These are phyloP conservation scores for Poeciliopsis retropinna DNA, from an alignment of 2,113 vertebrate genomes.

Conservation along the genomic window DNA sequence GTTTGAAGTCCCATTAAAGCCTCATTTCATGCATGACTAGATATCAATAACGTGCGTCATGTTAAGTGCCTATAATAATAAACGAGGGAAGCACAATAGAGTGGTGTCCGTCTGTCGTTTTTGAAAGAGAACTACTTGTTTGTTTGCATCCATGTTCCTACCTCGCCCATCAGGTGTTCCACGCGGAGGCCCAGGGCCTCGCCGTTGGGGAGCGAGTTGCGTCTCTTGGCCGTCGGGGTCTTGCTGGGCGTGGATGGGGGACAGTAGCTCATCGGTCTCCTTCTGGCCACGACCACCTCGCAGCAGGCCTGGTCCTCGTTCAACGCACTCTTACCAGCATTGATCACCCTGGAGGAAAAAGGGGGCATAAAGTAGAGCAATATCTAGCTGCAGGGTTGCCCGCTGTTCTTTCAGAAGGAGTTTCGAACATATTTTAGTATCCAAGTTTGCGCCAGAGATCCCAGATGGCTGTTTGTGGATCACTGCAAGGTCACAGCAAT, in stretches of 20 bases:
- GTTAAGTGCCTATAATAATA: too few species aligned
- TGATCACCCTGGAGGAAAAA: constrained; percentile 66
- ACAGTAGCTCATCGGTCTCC: constrained; percentile 74
- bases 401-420: neutral
- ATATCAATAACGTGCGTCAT: too few species aligned
- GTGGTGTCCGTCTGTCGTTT: too few species aligned
- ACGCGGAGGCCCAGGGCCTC: constrained; percentile 59
- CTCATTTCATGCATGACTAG: too few species aligned
- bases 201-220: constrained; percentile 74
- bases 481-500: constrained; percentile 43
- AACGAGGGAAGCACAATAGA: too few species aligned
- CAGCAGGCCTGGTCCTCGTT: constrained; percentile 79
- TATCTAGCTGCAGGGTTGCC: neutral
- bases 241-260: constrained; percentile 68
- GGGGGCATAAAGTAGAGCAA: neutral
- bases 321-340: constrained; percentile 72
- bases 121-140: too few species aligned
- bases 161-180: constrained; percentile 63
- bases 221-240: constrained; percentile 69
- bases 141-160: neutral
- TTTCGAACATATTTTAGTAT: neutral
- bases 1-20: too few species aligned
- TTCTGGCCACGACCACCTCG: constrained; percentile 67
- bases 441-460: neutral
- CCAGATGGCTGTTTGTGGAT: constrained; percentile 18